phyloP scores from a whole-genome alignment of 92 coral and sea anemone genomes.

The Siderastrea siderea region DNA sequence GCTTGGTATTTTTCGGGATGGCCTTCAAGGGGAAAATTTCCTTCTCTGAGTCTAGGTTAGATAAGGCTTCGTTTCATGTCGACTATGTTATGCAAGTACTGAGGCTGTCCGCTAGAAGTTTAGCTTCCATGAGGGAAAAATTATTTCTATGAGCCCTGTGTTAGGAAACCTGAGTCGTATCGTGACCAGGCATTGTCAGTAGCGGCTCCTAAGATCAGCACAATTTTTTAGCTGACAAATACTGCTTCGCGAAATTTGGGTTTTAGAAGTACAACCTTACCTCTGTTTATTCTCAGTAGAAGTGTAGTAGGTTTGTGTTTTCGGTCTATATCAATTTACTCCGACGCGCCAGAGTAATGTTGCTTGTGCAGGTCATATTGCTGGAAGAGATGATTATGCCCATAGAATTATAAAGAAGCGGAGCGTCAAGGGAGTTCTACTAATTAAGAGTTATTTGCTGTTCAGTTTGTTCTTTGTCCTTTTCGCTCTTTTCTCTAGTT shows the following conservation, averaged over 20 bases:
- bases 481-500: constrained; percentile 28
- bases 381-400: constrained; percentile 34
- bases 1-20: constrained; percentile 56
- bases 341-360: constrained; percentile 47
- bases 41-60: constrained; percentile 41
- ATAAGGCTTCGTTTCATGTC: constrained; percentile 12
- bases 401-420: constrained; percentile 52
- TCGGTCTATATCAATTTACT: constrained; percentile 29
- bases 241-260: constrained; percentile 45
- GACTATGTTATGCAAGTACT: constrained; percentile 2
- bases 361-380: constrained; percentile 53
- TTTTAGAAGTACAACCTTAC: constrained; percentile 41
- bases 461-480: constrained; percentile 41
- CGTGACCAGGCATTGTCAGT: constrained; percentile 63
- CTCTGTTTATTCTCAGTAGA: constrained; percentile 16
- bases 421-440: constrained; percentile 52
- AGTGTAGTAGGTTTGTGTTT: constrained; percentile 10
- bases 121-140: constrained; percentile 53
- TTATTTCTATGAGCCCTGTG: constrained; percentile 65
- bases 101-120: constrained; percentile 34
- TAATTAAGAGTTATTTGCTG: constrained; percentile 50
- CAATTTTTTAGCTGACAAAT: constrained; percentile 28
- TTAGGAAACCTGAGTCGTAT: constrained; percentile 44
- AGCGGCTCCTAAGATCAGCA: constrained; percentile 65
- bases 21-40: constrained; percentile 33